A percentile compares a stretch with the other conserved stretches of the same genome.
Conservation (phyloP, 2,113 vertebrate genomes). For the Dunckerocampus dactyliophorus region DNA sequence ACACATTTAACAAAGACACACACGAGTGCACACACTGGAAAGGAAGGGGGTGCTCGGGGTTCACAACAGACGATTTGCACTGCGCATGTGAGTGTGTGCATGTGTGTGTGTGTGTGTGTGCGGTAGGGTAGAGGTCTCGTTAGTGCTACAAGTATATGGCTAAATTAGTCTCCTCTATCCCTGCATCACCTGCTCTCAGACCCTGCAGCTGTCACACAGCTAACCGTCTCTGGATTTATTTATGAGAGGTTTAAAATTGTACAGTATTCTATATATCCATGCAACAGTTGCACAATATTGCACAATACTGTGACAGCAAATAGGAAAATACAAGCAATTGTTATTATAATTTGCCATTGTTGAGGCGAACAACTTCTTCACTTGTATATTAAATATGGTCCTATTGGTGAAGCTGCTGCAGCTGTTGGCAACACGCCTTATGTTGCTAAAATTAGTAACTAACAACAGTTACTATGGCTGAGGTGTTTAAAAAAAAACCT, state of each 20-base stretch:
- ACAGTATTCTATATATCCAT: constrained; percentile 12
- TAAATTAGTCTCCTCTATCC: constrained; percentile 63
- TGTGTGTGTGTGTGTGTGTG: constrained; percentile 27
- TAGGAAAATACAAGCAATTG: background rate
- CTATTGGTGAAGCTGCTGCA: background rate
- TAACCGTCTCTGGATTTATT: constrained; percentile 31
- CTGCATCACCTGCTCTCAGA: constrained; percentile 61
- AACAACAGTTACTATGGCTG: too few species aligned
- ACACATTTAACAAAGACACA: constrained; percentile 15
- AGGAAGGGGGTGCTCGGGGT: constrained; percentile 15
- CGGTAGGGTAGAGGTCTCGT: constrained; percentile 42
- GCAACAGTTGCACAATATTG: background rate
- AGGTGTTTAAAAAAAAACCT: too few species aligned
- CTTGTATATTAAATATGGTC: background rate
- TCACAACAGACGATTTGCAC: constrained; percentile 48
- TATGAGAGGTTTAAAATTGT: constrained; percentile 15
- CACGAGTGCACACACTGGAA: constrained; percentile 15
- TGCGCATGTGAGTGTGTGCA: constrained; percentile 24
- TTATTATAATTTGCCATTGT: background rate
- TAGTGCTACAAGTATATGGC: constrained; percentile 60
- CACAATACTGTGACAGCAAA: background rate
- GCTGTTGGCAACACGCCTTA: too few species aligned
- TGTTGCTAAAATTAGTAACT: too few species aligned
- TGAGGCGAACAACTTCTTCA: background rate
- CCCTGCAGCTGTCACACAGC: constrained; percentile 66